phyloP scores from a whole-genome alignment of 2,113 vertebrate species.

The Sula dactylatra region DNA sequence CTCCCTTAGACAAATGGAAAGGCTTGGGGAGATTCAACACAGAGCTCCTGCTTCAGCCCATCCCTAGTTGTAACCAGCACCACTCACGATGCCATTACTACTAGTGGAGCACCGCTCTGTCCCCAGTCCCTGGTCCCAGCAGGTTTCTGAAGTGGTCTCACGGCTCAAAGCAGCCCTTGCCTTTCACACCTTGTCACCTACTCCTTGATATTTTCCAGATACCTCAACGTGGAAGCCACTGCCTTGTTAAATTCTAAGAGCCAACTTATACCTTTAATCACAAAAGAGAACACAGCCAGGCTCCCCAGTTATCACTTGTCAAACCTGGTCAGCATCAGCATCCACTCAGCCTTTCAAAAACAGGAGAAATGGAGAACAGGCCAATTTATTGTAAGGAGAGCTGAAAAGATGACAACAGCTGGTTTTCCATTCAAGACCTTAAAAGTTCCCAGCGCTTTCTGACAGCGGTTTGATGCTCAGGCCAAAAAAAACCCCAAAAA shows the following conservation, averaged over 20 bases:
- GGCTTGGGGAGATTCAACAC: background rate
- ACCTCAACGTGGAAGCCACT: background rate
- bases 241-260: background rate
- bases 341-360: background rate
- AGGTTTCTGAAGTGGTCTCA: accelerated
- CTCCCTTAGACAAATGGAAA: background rate
- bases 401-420: background rate
- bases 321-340: accelerated
- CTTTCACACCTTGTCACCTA: background rate
- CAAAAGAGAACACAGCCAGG: background rate
- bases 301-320: background rate
- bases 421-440: background rate
- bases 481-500: background rate
- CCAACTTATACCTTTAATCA: background rate
- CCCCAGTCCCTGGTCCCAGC: background rate
- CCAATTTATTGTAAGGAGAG: background rate
- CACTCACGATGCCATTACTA: accelerated
- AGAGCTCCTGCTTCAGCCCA: background rate
- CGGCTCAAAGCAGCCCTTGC: background rate
- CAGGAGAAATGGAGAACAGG: accelerated
- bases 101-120: background rate
- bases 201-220: background rate
- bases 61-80: background rate
- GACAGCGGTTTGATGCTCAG: background rate
- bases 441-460: background rate